A percentile compares a stretch with the other conserved stretches of the same genome.
Evolutionary conservation across 2,113 vertebrate genomes (phyloP).

Genomic region (Acanthisitta chloris): DNA sequence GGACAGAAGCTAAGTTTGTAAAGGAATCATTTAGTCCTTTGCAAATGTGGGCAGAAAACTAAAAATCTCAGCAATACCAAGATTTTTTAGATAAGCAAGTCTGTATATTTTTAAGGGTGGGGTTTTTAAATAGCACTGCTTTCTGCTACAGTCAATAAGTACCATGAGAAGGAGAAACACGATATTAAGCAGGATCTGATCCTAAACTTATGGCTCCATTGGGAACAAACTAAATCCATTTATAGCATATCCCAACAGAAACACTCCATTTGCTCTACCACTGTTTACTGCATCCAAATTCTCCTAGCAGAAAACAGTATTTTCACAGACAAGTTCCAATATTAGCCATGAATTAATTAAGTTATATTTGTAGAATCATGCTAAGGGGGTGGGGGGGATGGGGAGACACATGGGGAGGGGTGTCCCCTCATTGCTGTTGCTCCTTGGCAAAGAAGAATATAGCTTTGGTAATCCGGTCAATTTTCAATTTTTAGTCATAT

Average conservation of each 20-base stretch:
- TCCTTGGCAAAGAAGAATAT: neutral
- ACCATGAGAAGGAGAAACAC: conserved; percentile 48
- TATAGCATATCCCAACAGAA: conserved; percentile 41
- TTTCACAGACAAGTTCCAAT: conserved; percentile 19
- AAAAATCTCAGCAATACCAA: neutral
- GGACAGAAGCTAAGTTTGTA: neutral
- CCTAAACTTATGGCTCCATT: conserved; percentile 40
- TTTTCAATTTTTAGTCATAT: neutral
- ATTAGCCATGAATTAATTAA: neutral
- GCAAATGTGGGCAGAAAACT: neutral
- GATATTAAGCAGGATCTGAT: conserved; percentile 50
- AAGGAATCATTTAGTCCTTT: neutral
- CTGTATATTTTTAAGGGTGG: neutral
- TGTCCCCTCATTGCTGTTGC: neutral
- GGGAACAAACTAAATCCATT: conserved; percentile 21
- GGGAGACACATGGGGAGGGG: rapidly evolving
- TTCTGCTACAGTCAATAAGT: conserved; percentile 13
- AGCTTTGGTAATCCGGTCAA: neutral
- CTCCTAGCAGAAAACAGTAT: conserved; percentile 25
- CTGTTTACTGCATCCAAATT: conserved; percentile 27
- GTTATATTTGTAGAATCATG: neutral
- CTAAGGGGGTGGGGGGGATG: neutral
- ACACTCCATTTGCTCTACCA: conserved; percentile 2
- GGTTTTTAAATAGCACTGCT: neutral
- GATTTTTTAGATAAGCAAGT: neutral